Conservation (phyloP, 2,797 vertebrate species). For the Margarornis squamiger region DNA sequence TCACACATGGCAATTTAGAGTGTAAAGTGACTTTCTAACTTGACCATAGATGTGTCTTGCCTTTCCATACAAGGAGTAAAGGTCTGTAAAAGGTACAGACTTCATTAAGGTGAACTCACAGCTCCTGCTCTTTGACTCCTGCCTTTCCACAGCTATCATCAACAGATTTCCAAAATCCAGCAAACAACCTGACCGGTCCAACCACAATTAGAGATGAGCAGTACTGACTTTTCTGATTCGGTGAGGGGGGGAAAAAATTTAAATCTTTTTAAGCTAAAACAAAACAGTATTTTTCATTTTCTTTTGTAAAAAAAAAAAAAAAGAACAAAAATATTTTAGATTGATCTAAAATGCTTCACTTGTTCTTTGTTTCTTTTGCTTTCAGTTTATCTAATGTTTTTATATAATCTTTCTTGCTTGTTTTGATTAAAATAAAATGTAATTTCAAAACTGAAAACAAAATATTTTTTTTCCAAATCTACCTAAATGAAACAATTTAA, state of each 20-base stretch:
- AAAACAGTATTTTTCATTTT: background rate
- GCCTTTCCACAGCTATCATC: background rate
- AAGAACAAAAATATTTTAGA: background rate
- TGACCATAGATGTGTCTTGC: background rate
- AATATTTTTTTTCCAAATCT: background rate
- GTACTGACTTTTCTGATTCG: background rate
- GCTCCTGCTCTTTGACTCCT: conserved; percentile 6
- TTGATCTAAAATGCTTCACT: background rate
- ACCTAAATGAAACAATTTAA: background rate
- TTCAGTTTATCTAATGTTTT: background rate
- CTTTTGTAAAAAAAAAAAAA: background rate
- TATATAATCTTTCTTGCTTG: background rate
- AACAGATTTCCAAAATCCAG: background rate
- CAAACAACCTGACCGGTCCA: background rate
- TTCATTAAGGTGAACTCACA: conserved; percentile 13
- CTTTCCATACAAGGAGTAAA: conserved; percentile 40
- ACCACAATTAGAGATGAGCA: background rate
- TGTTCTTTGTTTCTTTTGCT: background rate
- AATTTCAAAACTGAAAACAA: background rate
- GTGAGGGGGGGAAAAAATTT: rapidly evolving
- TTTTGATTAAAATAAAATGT: background rate
- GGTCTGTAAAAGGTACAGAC: background rate
- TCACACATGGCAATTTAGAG: background rate
- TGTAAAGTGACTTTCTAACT: conserved; percentile 8
- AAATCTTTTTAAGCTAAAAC: background rate